Conservation (phyloP, 1,140 invertebrate species). For the Nautilus pompilius region DNA sequence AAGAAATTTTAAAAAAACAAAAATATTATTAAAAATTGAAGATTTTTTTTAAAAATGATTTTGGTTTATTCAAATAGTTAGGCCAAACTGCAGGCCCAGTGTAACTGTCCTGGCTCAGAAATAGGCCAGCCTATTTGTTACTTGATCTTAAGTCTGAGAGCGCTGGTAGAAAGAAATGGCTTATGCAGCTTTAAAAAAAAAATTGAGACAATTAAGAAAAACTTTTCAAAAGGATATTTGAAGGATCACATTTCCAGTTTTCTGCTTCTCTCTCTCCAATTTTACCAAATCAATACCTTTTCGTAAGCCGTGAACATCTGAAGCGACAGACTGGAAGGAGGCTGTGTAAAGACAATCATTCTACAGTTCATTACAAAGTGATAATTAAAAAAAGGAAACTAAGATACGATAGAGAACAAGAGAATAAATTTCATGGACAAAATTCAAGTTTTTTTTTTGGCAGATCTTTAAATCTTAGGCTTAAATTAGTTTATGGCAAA, state of each 20-base stretch:
- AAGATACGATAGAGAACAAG: background rate
- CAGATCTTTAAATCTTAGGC: background rate
- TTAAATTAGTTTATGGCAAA: background rate
- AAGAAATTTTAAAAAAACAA: too few species aligned
- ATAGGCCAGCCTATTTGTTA: background rate
- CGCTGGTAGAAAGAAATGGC: background rate
- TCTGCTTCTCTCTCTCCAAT: constrained; percentile 11
- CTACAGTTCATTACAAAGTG: background rate
- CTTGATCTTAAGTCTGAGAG: background rate
- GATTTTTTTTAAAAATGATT: background rate
- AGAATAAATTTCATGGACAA: background rate
- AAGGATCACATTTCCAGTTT: constrained; percentile 1
- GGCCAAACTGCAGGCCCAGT: background rate
- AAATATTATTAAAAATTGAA: too few species aligned
- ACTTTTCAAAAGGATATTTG: constrained; percentile 16
- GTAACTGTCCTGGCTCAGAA: background rate
- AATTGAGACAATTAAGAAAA: background rate
- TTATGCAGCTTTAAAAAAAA: background rate
- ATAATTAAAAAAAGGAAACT: background rate
- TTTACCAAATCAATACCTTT: constrained; percentile 15
- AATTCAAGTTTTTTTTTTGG: background rate
- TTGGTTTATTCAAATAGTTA: background rate
- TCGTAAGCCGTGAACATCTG: constrained; percentile 8
- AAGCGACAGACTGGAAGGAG: constrained; percentile 12
- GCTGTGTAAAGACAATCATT: constrained; percentile 4